Percentiles rank a stretch among this genome's conserved stretches.
phyloP scores from a whole-genome alignment of 2,888 invertebrate genomes.

The Papilio elwesi region DNA sequence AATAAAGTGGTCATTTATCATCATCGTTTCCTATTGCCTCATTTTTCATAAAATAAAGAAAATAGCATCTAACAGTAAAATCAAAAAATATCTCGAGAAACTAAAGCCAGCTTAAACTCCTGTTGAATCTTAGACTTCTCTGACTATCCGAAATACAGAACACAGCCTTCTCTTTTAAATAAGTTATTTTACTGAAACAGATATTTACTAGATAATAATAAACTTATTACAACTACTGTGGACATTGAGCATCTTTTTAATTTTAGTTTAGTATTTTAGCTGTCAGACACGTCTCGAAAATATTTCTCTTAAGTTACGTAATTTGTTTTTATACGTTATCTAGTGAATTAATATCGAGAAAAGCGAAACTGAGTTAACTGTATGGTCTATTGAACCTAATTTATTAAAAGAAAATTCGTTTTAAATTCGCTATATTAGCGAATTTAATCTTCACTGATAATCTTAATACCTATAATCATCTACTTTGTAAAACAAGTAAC shows the following conservation, averaged over 20 bases:
- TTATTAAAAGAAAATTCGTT: background rate
- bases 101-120: too few relatives aligned
- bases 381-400: background rate
- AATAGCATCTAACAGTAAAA: too few relatives aligned
- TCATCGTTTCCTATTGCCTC: too few relatives aligned
- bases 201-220: background rate
- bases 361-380: background rate
- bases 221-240: background rate
- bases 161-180: too few relatives aligned
- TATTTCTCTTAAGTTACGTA: slow-evolving; percentile 26
- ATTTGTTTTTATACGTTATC: slow-evolving; percentile 18
- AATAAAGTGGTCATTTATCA: too few relatives aligned
- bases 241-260: background rate
- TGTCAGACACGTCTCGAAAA: slow-evolving; percentile 21
- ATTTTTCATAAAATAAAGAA: too few relatives aligned
- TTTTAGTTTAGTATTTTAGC: slow-evolving; percentile 8
- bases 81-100: too few relatives aligned
- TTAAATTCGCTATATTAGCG: background rate
- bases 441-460: background rate
- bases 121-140: too few relatives aligned
- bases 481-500: too few relatives aligned
- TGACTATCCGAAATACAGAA: too few relatives aligned
- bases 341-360: slow-evolving; percentile 12
- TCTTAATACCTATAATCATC: too few relatives aligned
- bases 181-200: too few relatives aligned